Base-by-base conservation (phyloP, 2,888 invertebrate species). In the Tetrapedia diversipes region DNA sequence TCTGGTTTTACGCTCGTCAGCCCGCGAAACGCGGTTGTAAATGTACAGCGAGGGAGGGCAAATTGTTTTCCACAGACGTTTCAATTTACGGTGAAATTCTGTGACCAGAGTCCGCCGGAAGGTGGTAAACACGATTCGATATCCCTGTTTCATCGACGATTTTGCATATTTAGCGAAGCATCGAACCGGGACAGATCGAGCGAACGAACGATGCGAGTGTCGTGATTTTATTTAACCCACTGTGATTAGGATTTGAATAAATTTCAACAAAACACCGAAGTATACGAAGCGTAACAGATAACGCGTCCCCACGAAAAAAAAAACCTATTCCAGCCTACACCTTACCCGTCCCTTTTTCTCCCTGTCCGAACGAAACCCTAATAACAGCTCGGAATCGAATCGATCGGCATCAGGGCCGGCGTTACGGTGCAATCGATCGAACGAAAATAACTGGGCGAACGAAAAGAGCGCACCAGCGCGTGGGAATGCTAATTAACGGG, bases 401-500 rank as follows among this genome's bases (percentile, higher is more conserved):
- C 24, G 32, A 27, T 49, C 34, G 34, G 22, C n/a, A 37, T 37
- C 22, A 6, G 29, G 11, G 2, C 14, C 10, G 24, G 24, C 1
- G 14, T n/a, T n/a, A 27, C 27, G 14, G 49, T 49, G 1, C 32
- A 43, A 60, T 60, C 37, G n/a, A 14, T 49, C 19, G 37, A 19
- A n/a, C 27, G 37, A 16, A n/a, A n/a, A 27, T 22, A 22, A 45
- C 14, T 14, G 19, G 14, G n/a, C 19, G 27, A 10, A 29, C 11
- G 19, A 16, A 51, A 19, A 63, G 27, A 19, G 10, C n/a, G 45
- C 11, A 41, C 19, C 10, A 3, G 19, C 43, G 39, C 19, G 34
- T 22, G 22, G 49, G 56, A 63, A 63, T 67, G 56, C 45, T 74
- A 74, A 79, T 79, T 74, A 74, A 67, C 53, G 39, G 14, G 45